Evolutionary conservation across 2,797 vertebrate species (phyloP).

Genomic region (Selene dorsalis): DNA sequence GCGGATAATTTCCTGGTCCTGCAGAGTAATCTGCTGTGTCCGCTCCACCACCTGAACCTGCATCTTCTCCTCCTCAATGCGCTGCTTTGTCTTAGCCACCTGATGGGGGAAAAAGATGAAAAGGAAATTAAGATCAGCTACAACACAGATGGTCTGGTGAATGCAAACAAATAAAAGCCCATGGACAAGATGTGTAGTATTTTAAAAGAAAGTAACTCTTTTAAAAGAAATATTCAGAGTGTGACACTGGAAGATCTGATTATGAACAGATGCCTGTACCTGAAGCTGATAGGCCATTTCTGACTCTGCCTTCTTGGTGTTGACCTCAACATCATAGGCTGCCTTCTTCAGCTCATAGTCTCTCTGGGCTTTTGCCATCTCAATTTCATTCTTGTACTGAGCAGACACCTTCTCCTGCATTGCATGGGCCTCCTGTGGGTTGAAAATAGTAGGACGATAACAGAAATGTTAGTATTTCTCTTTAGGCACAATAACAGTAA

Average conservation of each 20-base stretch:
- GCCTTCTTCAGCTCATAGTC: conserved; percentile 95
- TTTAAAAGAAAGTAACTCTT: background rate
- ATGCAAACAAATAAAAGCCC: background rate
- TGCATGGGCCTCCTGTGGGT: conserved; percentile 89
- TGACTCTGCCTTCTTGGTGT: conserved; percentile 92
- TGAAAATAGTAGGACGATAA: background rate
- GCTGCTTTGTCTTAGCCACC: conserved; percentile 97
- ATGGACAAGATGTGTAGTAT: background rate
- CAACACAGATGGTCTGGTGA: background rate
- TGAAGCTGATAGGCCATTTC: conserved; percentile 96
- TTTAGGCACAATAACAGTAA: background rate
- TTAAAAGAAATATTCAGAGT: background rate
- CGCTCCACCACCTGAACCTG: conserved; percentile 94
- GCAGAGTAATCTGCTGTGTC: conserved; percentile 91
- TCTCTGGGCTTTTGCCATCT: conserved; percentile 94
- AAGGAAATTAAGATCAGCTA: background rate
- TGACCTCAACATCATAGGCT: conserved; percentile 90
- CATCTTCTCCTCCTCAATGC: conserved; percentile 94
- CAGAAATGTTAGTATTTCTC: background rate
- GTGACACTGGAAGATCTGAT: background rate
- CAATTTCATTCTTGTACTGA: conserved; percentile 93
- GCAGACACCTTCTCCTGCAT: conserved; percentile 94
- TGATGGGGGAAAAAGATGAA: conserved; percentile 47
- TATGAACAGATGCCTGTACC: conserved; percentile 75
- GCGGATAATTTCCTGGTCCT: conserved; percentile 93